Evolutionary conservation across 2,113 vertebrate genomes (phyloP).

Genomic region (Synodontis membranacea): DNA sequence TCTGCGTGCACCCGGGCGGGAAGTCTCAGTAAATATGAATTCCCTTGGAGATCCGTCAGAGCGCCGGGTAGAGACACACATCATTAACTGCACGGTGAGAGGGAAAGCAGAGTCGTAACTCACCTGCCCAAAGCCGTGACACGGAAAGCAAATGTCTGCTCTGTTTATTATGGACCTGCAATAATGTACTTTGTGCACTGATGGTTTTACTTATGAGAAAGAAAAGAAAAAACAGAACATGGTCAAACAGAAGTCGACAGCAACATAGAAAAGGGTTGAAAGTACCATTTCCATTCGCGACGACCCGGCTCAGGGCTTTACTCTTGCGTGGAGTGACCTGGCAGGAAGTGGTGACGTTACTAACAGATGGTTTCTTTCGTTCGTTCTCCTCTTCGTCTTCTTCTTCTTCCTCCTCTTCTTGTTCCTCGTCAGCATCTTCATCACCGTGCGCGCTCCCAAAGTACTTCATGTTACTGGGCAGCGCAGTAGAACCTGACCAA

Average conservation of each 20-base stretch:
- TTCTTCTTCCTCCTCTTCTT: slow-evolving; percentile 69
- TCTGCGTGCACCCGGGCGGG: neutral
- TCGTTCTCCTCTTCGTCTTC: slow-evolving; percentile 61
- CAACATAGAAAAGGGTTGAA: neutral
- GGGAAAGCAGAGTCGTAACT: slow-evolving; percentile 42
- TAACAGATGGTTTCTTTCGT: slow-evolving; percentile 70
- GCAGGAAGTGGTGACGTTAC: slow-evolving; percentile 79
- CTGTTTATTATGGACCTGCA: slow-evolving; percentile 26
- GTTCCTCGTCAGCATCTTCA: slow-evolving; percentile 67
- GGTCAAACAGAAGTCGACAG: neutral
- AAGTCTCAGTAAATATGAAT: neutral
- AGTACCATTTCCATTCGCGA: slow-evolving; percentile 82
- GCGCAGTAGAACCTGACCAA: slow-evolving; percentile 79
- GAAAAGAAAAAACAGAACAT: neutral
- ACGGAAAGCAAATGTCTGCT: slow-evolving; percentile 41
- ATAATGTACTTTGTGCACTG: slow-evolving; percentile 27
- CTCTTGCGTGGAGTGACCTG: slow-evolving; percentile 84
- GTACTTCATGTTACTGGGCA: slow-evolving; percentile 88
- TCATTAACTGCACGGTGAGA: slow-evolving; percentile 50
- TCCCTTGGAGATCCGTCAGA: slow-evolving; percentile 34
- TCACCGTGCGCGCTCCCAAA: slow-evolving; percentile 87
- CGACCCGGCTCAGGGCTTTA: slow-evolving; percentile 75
- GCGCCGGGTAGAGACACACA: slow-evolving; percentile 42
- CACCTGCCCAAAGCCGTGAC: slow-evolving; percentile 30
- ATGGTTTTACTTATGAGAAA: neutral